phyloP scores from a whole-genome alignment of 2,888 invertebrate species.

The Ctenicera cuprea region DNA sequence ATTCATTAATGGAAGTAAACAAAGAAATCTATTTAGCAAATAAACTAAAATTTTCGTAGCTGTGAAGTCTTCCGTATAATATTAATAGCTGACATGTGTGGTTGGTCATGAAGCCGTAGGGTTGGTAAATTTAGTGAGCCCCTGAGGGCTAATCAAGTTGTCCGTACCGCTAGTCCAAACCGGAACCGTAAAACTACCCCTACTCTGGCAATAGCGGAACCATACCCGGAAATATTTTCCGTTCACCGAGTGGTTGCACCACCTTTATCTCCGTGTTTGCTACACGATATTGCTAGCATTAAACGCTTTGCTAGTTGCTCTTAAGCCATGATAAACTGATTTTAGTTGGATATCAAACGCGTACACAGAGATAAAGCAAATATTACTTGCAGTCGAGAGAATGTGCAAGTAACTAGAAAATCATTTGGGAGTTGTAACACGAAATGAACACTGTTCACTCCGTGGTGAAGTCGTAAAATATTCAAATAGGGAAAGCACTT shows the following conservation, averaged over 20 bases:
- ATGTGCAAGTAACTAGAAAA: too few relatives aligned
- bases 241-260: constrained; percentile 12
- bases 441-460: too few relatives aligned
- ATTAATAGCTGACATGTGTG: constrained; percentile 53
- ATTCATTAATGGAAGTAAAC: not conserved
- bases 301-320: constrained; percentile 18
- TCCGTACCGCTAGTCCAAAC: constrained; percentile 45
- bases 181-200: constrained; percentile 50
- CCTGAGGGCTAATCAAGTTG: constrained; percentile 53
- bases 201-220: constrained; percentile 46
- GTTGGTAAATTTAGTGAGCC: constrained; percentile 53
- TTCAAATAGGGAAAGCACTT: too few relatives aligned
- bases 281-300: constrained; percentile 19
- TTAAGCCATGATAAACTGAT: constrained; percentile 29
- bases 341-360: constrained; percentile 12
- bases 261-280: constrained; percentile 30
- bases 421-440: too few relatives aligned
- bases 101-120: constrained; percentile 44
- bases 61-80: constrained; percentile 41
- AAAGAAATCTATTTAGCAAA: not conserved
- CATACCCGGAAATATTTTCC: constrained; percentile 47
- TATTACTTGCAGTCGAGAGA: not conserved
- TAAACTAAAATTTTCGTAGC: constrained; percentile 3
- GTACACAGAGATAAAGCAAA: not conserved
- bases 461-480: too few relatives aligned